A percentile compares a stretch with the other conserved stretches of the same genome.
Conservation (phyloP, 2,888 invertebrate genomes). For the Mimas tiliae region DNA sequence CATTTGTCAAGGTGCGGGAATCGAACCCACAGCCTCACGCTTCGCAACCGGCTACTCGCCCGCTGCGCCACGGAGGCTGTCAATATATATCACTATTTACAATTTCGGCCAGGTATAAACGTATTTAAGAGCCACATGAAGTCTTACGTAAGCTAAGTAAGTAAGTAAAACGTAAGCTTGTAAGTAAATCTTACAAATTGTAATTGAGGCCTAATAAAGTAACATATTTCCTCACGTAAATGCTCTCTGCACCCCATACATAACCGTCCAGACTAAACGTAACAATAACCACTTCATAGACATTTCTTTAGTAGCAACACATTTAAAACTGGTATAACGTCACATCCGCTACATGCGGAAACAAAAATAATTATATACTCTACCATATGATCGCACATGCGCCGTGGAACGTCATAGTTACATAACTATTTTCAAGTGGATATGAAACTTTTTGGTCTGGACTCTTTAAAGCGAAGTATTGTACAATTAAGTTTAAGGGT, state of each 20-base stretch:
- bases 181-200: no score
- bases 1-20: no score
- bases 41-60: no score
- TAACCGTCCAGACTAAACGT: constrained; percentile 17
- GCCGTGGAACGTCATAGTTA: background rate
- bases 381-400: background rate
- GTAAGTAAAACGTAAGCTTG: no score
- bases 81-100: no score
- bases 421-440: constrained; percentile 11
- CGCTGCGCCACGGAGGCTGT: no score
- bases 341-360: background rate
- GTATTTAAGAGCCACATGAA: no score
- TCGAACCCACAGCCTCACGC: no score
- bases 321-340: background rate
- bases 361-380: background rate
- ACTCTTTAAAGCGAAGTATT: constrained; percentile 22
- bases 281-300: constrained; percentile 14
- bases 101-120: no score
- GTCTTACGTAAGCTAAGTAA: no score
- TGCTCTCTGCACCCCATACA: constrained; percentile 14
- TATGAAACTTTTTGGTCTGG: constrained; percentile 25
- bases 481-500: constrained; percentile 6
- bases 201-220: no score
- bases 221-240: no score
- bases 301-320: constrained; percentile 7